Evolutionary conservation across 2,797 vertebrate species (phyloP).

Genomic region (Mormyrops attenuatus): DNA sequence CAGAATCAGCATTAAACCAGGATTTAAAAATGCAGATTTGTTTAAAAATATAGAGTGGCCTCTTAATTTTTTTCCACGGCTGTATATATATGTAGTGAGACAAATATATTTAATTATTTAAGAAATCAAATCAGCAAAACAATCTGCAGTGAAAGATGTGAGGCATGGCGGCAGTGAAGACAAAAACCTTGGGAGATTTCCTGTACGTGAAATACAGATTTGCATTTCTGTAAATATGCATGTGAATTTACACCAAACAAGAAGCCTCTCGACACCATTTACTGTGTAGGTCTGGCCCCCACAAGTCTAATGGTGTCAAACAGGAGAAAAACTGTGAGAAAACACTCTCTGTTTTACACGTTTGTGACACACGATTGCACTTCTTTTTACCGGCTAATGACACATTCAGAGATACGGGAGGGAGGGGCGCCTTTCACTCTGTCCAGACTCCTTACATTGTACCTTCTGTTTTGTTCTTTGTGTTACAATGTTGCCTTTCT

Average conservation of each 20-base stretch:
- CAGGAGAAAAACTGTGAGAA: not conserved
- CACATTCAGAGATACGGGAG: too few species aligned
- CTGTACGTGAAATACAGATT: not conserved
- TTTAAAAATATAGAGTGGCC: not conserved
- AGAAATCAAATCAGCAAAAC: not conserved
- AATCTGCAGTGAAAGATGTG: not conserved
- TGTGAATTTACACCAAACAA: not conserved
- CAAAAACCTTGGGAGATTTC: not conserved
- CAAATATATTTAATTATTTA: not conserved
- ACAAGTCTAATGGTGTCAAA: not conserved
- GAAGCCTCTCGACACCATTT: not conserved
- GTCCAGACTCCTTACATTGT: not conserved
- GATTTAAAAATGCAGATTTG: not conserved
- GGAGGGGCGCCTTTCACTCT: not conserved
- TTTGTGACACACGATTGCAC: not conserved
- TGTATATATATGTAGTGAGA: not conserved
- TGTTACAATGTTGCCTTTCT: not conserved
- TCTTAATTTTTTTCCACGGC: not conserved
- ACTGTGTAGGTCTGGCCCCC: not conserved
- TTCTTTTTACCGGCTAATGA: not conserved
- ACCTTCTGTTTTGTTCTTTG: not conserved
- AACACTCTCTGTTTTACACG: not conserved
- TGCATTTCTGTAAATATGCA: constrained; percentile 1
- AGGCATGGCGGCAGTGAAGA: too few species aligned
- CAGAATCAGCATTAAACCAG: not conserved